Evolutionary conservation across 2,888 invertebrate species (phyloP).

Genomic region (Melitaea athalia): DNA sequence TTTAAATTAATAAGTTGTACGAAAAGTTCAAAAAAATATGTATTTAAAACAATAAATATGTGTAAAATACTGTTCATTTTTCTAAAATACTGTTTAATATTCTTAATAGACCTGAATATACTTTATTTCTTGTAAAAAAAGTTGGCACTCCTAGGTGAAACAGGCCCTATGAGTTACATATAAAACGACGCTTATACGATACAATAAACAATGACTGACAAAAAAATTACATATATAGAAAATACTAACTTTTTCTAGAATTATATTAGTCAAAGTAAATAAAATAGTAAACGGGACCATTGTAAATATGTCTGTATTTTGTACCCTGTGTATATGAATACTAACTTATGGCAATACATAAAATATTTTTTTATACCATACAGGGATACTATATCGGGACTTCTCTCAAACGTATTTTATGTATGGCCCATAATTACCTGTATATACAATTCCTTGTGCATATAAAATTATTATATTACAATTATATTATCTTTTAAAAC

Average conservation of each 20-base stretch:
- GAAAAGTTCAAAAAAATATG: too few relatives aligned
- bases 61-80: too few relatives aligned
- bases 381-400: not conserved
- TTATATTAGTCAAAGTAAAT: not conserved
- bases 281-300: slow-evolving; percentile 1
- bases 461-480: not conserved
- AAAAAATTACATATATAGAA: not conserved
- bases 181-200: too few relatives aligned
- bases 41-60: too few relatives aligned
- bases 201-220: not conserved
- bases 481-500: not conserved
- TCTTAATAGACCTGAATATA: too few relatives aligned
- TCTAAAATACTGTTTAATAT: too few relatives aligned
- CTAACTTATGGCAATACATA: not conserved
- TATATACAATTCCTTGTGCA: slow-evolving; percentile 7
- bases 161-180: too few relatives aligned
- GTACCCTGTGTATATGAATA: slow-evolving; percentile 25
- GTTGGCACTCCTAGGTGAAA: too few relatives aligned
- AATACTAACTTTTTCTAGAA: not conserved
- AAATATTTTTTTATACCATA: not conserved
- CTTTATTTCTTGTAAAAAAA: too few relatives aligned
- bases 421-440: not conserved
- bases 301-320: slow-evolving; percentile 18
- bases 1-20: too few relatives aligned
- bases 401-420: not conserved